phyloP scores from a whole-genome alignment of 2,113 vertebrate genomes.

The Gavia stellata region DNA sequence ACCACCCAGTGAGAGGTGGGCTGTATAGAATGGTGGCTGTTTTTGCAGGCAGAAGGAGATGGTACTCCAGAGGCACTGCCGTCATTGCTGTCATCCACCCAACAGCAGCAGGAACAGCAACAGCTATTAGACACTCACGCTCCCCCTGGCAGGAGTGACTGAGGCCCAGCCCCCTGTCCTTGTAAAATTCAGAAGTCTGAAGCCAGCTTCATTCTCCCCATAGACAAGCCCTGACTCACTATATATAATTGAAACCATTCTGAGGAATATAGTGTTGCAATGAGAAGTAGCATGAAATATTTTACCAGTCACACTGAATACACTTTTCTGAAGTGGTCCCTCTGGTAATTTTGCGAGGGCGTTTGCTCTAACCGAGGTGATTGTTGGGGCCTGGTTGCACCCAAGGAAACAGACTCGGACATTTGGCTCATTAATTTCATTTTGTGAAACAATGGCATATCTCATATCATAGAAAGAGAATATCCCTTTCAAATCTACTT shows the following conservation, averaged over 20 bases:
- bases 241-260: neutral
- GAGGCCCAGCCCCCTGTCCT: neutral
- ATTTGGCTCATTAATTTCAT: neutral
- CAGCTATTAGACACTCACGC: neutral
- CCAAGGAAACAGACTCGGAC: neutral
- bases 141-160: neutral
- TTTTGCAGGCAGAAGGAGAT: neutral
- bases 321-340: neutral
- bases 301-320: neutral
- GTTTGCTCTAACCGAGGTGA: neutral
- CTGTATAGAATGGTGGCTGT: neutral
- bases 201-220: neutral
- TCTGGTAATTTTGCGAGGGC: neutral
- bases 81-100: neutral
- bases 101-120: neutral
- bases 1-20: neutral
- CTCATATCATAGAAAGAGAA: neutral
- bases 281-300: neutral
- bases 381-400: neutral
- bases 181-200: neutral
- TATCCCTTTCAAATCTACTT: neutral
- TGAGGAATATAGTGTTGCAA: neutral
- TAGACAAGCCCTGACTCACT: neutral
- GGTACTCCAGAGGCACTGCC: neutral
- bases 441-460: neutral